These are phyloP conservation scores for Brachycybe producta DNA, from an alignment of 2,888 invertebrate species.

Conservation along the genomic window DNA sequence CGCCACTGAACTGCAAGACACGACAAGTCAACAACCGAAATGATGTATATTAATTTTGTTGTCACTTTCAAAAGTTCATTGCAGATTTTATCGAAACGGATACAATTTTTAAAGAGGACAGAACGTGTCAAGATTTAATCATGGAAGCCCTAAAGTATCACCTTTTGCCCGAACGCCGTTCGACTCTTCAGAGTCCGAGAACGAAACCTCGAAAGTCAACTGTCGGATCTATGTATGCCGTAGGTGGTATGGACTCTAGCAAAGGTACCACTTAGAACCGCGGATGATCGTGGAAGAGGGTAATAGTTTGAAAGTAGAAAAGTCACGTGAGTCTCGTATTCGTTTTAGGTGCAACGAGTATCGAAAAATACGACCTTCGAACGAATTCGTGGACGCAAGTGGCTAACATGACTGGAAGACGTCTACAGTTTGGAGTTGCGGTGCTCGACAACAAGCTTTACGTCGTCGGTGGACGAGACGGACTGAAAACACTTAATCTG, in stretches of 20 bases:
- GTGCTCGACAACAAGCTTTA: constrained; percentile 54
- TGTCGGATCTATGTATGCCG: constrained; percentile 69
- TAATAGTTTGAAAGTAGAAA: no score
- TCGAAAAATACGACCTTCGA: constrained; percentile 75
- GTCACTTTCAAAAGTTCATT: constrained; percentile 51
- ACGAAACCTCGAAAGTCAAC: constrained; percentile 85
- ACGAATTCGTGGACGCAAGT: constrained; percentile 65
- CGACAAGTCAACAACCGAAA: no score
- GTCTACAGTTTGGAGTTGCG: constrained; percentile 84
- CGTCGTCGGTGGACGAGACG: constrained; percentile 83
- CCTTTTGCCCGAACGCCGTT: constrained; percentile 67
- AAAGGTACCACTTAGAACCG: no score
- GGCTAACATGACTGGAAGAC: constrained; percentile 61
- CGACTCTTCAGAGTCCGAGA: constrained; percentile 57
- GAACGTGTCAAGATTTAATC: constrained; percentile 68
- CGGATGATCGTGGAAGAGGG: no score
- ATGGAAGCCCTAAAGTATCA: constrained; percentile 94
- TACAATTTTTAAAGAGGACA: constrained; percentile 46
- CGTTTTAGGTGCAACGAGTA: constrained; percentile 61
- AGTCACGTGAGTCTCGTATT: no score
- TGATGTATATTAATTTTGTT: neutral
- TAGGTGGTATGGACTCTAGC: constrained; percentile 86
- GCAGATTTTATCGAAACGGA: constrained; percentile 70
- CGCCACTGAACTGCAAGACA: no score
- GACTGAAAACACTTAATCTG: constrained; percentile 82